phyloP scores from a whole-genome alignment of 2,797 vertebrate species.

The Pseudotriccus pelzelni region DNA sequence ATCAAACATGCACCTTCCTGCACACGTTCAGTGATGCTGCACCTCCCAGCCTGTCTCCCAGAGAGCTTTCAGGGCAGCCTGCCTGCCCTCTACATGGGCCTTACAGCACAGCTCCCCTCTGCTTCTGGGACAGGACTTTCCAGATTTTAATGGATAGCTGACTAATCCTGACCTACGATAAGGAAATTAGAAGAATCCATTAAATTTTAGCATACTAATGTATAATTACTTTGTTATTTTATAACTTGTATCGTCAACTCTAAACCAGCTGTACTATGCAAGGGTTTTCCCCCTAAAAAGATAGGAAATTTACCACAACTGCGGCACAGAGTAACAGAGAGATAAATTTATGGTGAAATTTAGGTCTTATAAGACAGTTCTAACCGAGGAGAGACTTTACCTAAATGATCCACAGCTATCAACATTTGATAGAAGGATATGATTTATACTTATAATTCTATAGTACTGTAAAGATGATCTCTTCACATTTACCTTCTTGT shows the following conservation, averaged over 20 bases:
- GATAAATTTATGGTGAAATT: not conserved
- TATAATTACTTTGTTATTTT: not conserved
- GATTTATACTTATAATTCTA: not conserved
- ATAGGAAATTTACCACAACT: not conserved
- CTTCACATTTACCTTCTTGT: not conserved
- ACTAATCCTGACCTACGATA: not conserved
- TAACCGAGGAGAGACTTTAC: not conserved
- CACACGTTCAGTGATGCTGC: fast-evolving
- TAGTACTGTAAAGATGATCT: not conserved
- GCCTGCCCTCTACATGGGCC: not conserved
- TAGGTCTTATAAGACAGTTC: not conserved
- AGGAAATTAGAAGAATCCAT: not conserved
- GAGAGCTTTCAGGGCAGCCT: not conserved
- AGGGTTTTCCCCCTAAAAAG: not conserved
- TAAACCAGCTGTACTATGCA: not conserved
- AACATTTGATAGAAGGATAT: not conserved
- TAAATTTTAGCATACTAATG: not conserved
- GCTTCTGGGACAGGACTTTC: not conserved
- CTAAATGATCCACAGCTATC: not conserved
- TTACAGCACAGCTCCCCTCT: not conserved
- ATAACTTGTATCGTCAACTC: not conserved
- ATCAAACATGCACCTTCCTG: not conserved
- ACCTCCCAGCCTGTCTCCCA: fast-evolving
- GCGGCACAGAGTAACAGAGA: not conserved
- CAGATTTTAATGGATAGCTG: not conserved